These are phyloP conservation scores for Idris sp. DNA, from an alignment of 1,140 invertebrate species.

Conservation along the genomic window DNA sequence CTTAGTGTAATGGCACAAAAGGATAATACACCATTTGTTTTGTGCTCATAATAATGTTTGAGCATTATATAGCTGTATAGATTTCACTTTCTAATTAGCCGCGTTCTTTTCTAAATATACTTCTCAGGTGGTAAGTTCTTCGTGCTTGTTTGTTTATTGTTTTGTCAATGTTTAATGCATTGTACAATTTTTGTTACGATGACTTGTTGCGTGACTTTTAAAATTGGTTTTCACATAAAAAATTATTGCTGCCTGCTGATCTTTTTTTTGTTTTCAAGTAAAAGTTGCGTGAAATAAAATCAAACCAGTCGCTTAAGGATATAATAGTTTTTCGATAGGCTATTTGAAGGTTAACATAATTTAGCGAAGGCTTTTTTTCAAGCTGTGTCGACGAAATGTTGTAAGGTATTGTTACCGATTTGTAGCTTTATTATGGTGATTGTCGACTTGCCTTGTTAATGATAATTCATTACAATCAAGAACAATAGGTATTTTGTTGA, in stretches of 20 bases:
- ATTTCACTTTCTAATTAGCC: slow-evolving; percentile 46
- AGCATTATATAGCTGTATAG: too few relatives aligned
- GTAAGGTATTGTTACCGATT: slow-evolving; percentile 22
- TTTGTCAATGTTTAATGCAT: too few relatives aligned
- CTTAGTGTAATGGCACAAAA: slow-evolving; percentile 26
- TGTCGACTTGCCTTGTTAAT: slow-evolving; percentile 9
- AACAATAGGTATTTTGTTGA: slow-evolving; percentile 27
- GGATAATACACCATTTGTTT: slow-evolving; percentile 24
- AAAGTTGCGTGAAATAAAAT: slow-evolving; percentile 20
- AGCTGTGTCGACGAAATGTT: neutral
- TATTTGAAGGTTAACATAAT: slow-evolving; percentile 39
- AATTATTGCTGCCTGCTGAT: too few relatives aligned
- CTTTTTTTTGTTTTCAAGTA: slow-evolving; percentile 37
- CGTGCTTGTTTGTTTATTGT: too few relatives aligned
- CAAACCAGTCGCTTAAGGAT: slow-evolving; percentile 8
- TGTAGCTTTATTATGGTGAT: slow-evolving; percentile 1
- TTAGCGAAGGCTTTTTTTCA: slow-evolving; percentile 21
- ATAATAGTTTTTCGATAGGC: slow-evolving; percentile 20
- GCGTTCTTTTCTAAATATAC: slow-evolving; percentile 2
- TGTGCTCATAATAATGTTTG: slow-evolving; percentile 8
- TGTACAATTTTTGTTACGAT: slow-evolving; percentile 1
- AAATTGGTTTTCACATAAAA: slow-evolving; percentile 12
- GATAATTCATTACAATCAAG: slow-evolving; percentile 8
- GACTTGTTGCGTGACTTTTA: slow-evolving; percentile 10
- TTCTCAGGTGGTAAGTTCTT: neutral